A percentile compares a stretch with the other conserved stretches of the same genome.
These are phyloP conservation scores for Mongoloraphidia duomilia DNA, from an alignment of 2,888 invertebrate species.

Conservation along the genomic window DNA sequence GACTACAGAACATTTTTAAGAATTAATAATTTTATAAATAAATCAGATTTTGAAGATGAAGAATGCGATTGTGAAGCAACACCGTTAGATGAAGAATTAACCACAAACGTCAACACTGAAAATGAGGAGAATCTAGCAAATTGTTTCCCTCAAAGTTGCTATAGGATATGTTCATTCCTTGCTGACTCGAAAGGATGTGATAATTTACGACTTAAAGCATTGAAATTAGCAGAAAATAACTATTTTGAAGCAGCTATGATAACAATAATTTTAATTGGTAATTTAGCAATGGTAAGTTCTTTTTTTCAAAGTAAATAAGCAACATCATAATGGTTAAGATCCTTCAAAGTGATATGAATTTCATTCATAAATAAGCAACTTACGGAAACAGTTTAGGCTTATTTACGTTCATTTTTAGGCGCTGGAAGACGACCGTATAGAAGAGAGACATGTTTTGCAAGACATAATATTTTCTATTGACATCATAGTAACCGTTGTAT, in stretches of 20 bases:
- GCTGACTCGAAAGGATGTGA: slow-evolving; percentile 93
- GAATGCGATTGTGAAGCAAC: slow-evolving; percentile 51
- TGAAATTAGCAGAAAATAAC: slow-evolving; percentile 92
- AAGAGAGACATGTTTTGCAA: slow-evolving; percentile 78
- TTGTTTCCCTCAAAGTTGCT: slow-evolving; percentile 83
- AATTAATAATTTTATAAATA: neutral
- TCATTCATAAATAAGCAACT: too few species aligned
- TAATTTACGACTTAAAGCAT: slow-evolving; percentile 81
- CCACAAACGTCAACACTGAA: slow-evolving; percentile 64
- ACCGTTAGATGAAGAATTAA: slow-evolving; percentile 50
- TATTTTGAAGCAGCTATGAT: slow-evolving; percentile 99
- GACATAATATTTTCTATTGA: slow-evolving; percentile 94
- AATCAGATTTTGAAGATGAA: slow-evolving; percentile 34
- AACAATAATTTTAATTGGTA: slow-evolving; percentile 95
- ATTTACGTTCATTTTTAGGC: slow-evolving; percentile 44
- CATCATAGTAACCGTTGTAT: slow-evolving; percentile 94
- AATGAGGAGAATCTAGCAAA: slow-evolving; percentile 84
- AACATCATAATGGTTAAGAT: too few species aligned
- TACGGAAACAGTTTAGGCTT: neutral
- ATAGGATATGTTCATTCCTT: slow-evolving; percentile 73
- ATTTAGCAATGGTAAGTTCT: slow-evolving; percentile 78
- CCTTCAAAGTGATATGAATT: too few species aligned
- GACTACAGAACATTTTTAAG: neutral
- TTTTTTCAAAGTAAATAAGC: neutral
- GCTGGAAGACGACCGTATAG: slow-evolving; percentile 90